Conservation (phyloP, 2,113 vertebrate genomes). For the Hiodon alosoides region DNA sequence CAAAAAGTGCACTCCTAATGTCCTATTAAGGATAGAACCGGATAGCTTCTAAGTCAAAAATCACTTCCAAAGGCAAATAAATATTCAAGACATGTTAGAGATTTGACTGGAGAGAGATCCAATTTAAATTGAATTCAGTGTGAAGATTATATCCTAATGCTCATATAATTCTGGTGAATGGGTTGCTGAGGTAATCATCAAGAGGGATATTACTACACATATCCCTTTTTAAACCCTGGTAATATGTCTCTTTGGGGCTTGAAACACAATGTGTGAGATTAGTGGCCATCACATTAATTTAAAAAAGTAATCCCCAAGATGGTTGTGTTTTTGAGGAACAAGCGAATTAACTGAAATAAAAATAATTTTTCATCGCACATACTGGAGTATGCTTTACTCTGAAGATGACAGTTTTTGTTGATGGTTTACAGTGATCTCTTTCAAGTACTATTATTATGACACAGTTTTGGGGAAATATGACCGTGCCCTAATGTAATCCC, state of each 20-base stretch:
- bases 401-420: no score
- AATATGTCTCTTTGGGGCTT: background rate
- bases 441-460: no score
- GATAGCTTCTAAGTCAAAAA: background rate
- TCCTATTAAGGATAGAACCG: background rate
- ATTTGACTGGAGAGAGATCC: background rate
- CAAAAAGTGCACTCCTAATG: no score
- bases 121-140: constrained; percentile 2
- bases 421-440: no score
- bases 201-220: background rate
- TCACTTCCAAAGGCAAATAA: background rate
- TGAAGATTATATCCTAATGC: constrained; percentile 2
- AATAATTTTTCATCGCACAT: no score
- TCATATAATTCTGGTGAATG: constrained; percentile 1
- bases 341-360: no score
- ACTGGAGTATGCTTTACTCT: no score
- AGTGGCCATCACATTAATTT: background rate
- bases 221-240: background rate
- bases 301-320: background rate
- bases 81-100: constrained; percentile 8
- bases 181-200: background rate
- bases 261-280: background rate
- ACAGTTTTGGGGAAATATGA: no score
- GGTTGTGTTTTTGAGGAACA: background rate
- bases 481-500: no score